Conservation (phyloP, 2,797 vertebrate species). For the Sebastes melanostomus region DNA sequence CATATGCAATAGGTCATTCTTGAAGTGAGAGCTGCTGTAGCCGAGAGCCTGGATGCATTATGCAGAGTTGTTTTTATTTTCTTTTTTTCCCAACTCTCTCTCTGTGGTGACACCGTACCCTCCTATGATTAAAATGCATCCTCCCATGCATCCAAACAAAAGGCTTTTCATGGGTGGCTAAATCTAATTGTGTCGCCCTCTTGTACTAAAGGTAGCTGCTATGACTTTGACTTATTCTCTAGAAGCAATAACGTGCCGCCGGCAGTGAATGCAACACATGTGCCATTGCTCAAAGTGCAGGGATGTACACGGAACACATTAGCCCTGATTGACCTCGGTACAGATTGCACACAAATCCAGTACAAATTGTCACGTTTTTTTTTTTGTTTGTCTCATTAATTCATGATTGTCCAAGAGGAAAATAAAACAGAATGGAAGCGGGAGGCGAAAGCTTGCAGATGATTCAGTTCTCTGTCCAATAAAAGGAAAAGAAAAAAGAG, state of each 20-base stretch:
- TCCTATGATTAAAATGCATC: slow-evolving; percentile 69
- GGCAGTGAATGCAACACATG: slow-evolving; percentile 33
- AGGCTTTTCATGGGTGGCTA: slow-evolving; percentile 74
- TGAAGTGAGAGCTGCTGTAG: slow-evolving; percentile 21
- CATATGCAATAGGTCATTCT: slow-evolving; percentile 49
- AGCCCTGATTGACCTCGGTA: slow-evolving; percentile 63
- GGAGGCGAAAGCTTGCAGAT: background rate
- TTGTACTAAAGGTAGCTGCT: slow-evolving; percentile 64
- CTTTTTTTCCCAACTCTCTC: slow-evolving; percentile 3
- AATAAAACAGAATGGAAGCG: slow-evolving; percentile 24
- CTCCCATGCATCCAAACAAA: slow-evolving; percentile 68
- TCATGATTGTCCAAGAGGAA: slow-evolving; percentile 36
- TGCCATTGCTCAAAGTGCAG: slow-evolving; percentile 61
- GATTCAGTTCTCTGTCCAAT: slow-evolving; percentile 1
- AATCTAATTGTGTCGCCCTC: slow-evolving; percentile 73
- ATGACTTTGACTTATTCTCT: slow-evolving; percentile 72
- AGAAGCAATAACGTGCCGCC: slow-evolving; percentile 43
- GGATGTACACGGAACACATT: slow-evolving; percentile 59
- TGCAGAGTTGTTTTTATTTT: slow-evolving; percentile 42
- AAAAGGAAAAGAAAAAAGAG: background rate
- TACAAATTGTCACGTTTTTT: slow-evolving; percentile 28
- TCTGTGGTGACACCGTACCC: slow-evolving; percentile 21
- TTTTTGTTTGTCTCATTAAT: slow-evolving; percentile 53
- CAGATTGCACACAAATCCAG: slow-evolving; percentile 41
- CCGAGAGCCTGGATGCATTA: slow-evolving; percentile 33